phyloP scores from a whole-genome alignment of 2,113 vertebrate species.

The Grammomys dolichurus region DNA sequence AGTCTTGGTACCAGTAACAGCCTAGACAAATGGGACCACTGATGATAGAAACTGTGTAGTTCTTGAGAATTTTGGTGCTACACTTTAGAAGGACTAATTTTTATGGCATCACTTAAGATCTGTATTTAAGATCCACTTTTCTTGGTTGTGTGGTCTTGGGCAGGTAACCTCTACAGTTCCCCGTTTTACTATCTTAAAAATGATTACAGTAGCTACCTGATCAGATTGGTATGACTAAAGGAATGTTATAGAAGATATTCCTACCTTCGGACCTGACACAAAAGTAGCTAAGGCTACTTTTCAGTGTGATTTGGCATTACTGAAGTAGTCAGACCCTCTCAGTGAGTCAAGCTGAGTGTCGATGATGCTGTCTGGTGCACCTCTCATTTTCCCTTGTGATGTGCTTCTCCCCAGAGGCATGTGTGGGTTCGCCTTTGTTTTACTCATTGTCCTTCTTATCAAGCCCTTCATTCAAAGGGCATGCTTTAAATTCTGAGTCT shows the following conservation, averaged over 20 bases:
- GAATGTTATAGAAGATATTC: background rate
- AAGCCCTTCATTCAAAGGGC: background rate
- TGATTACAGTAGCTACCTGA: background rate
- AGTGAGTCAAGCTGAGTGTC: background rate
- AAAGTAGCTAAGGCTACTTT: background rate
- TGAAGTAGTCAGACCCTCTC: background rate
- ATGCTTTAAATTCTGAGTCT: background rate
- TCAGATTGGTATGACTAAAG: background rate
- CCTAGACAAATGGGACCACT: background rate
- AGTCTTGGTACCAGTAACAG: background rate
- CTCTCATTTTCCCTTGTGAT: background rate
- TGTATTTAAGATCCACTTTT: background rate
- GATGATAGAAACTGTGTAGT: background rate
- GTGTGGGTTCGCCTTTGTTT: background rate
- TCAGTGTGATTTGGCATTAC: background rate
- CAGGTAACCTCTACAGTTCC: background rate
- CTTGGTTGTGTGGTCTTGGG: constrained; percentile 29
- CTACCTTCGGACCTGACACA: background rate
- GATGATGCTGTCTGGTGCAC: background rate
- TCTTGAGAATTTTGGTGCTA: background rate
- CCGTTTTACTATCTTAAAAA: background rate
- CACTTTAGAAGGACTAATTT: background rate
- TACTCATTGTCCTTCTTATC: background rate
- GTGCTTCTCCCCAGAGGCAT: background rate
- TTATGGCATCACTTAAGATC: background rate